phyloP scores from a whole-genome alignment of 2,888 invertebrate species.

The Nezara viridula region DNA sequence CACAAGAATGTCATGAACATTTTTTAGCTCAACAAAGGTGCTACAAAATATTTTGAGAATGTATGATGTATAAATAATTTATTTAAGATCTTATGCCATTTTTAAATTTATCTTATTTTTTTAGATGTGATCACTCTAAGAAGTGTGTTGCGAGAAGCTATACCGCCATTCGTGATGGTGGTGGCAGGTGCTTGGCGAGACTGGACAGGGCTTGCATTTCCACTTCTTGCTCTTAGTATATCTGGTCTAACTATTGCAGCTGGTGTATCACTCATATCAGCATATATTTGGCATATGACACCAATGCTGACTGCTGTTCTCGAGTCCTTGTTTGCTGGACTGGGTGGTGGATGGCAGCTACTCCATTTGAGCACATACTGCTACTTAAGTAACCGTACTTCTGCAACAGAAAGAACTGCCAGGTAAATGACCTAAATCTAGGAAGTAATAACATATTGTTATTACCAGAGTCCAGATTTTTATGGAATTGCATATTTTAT shows the following conservation, averaged over 20 bases:
- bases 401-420: background rate
- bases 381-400: conserved; percentile 19
- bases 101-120: background rate
- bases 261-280: conserved; percentile 26
- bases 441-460: background rate
- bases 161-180: conserved; percentile 22
- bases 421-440: background rate
- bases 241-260: background rate
- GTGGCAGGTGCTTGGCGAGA: conserved; percentile 35
- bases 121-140: conserved; percentile 44
- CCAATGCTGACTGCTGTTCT: conserved; percentile 18
- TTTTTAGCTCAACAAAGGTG: too few relatives aligned
- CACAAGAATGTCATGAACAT: too few relatives aligned
- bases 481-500: too few relatives aligned
- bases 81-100: background rate
- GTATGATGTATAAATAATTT: background rate
- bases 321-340: conserved; percentile 25
- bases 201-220: conserved; percentile 44
- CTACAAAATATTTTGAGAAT: too few relatives aligned
- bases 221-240: conserved; percentile 21
- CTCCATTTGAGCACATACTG: conserved; percentile 44
- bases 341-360: conserved; percentile 23
- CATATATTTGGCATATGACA: conserved; percentile 13
- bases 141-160: conserved; percentile 38
- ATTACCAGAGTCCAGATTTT: too few relatives aligned